Conservation (phyloP, 2,888 invertebrate genomes). For the Rhyacophila evoluta region DNA sequence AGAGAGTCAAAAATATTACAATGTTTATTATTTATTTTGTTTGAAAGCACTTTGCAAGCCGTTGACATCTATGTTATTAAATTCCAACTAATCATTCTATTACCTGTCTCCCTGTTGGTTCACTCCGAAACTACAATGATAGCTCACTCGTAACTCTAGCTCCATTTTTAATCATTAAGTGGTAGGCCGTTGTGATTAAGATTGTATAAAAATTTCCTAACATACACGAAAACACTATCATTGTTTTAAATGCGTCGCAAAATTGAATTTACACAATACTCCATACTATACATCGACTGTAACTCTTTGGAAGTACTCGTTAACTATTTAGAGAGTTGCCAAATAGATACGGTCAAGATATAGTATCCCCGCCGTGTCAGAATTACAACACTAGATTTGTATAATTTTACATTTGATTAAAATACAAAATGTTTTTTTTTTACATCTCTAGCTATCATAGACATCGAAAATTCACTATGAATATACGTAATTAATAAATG, state of each 20-base stretch:
- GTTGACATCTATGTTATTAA: not conserved
- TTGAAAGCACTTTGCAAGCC: not conserved
- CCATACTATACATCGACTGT: not conserved
- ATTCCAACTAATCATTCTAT: not conserved
- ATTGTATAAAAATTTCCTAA: not conserved
- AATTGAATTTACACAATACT: not conserved
- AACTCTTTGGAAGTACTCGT: too few species aligned
- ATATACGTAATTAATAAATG: not conserved
- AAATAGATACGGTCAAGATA: too few species aligned
- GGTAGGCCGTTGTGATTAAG: not conserved
- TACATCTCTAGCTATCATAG: constrained; percentile 19
- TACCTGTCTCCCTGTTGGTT: not conserved
- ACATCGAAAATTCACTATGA: constrained; percentile 30
- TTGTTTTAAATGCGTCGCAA: not conserved
- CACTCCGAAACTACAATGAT: not conserved
- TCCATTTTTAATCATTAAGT: not conserved
- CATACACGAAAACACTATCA: not conserved
- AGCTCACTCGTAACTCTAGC: not conserved
- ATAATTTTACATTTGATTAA: not conserved
- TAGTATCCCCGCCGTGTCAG: not conserved
- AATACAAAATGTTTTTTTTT: constrained; percentile 10
- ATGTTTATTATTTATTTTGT: not conserved
- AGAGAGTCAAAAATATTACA: not conserved
- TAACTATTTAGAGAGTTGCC: too few species aligned
- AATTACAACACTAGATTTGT: not conserved